phyloP scores from a whole-genome alignment of 2,888 invertebrate species.

The Phasia obesa region DNA sequence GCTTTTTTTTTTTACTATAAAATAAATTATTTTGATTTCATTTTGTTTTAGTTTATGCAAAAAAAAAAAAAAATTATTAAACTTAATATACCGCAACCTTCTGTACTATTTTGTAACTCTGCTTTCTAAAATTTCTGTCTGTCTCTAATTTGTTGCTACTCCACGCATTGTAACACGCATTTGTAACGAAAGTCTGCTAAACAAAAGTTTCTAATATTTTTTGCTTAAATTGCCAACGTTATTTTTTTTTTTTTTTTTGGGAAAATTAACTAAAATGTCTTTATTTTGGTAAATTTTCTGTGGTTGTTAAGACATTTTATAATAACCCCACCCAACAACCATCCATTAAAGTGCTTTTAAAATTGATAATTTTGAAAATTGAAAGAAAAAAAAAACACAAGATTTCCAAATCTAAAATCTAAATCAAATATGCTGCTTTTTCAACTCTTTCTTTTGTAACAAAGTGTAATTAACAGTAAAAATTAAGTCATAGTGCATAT shows the following conservation, averaged over 20 bases:
- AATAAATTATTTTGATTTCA: not conserved
- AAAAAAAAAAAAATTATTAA: not conserved
- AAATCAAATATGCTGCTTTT: conserved; percentile 60
- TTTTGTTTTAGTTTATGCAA: not conserved
- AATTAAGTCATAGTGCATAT: conserved; percentile 30
- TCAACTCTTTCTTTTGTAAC: conserved; percentile 56
- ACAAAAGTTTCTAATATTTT: conserved; percentile 21
- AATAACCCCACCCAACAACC: conserved; percentile 5
- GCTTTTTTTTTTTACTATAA: conserved; percentile 45
- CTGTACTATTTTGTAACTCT: conserved; percentile 8
- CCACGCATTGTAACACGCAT: conserved; percentile 54
- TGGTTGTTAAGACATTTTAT: conserved; percentile 15
- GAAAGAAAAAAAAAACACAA: conserved; percentile 25
- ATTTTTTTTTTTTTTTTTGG: not conserved
- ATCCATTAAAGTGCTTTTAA: conserved; percentile 52
- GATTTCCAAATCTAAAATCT: conserved; percentile 19
- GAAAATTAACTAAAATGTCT: conserved; percentile 16
- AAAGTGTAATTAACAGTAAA: conserved; percentile 63
- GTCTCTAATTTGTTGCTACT: conserved; percentile 60
- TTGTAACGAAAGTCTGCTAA: conserved; percentile 59
- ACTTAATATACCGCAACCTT: conserved; percentile 5
- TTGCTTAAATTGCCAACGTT: conserved; percentile 35
- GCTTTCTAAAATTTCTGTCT: conserved; percentile 16
- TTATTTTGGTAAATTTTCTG: conserved; percentile 33
- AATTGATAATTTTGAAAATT: conserved; percentile 40